These are phyloP conservation scores for Amphipyra tragopoginis DNA, from an alignment of 2,888 invertebrate genomes.

Conservation along the genomic window DNA sequence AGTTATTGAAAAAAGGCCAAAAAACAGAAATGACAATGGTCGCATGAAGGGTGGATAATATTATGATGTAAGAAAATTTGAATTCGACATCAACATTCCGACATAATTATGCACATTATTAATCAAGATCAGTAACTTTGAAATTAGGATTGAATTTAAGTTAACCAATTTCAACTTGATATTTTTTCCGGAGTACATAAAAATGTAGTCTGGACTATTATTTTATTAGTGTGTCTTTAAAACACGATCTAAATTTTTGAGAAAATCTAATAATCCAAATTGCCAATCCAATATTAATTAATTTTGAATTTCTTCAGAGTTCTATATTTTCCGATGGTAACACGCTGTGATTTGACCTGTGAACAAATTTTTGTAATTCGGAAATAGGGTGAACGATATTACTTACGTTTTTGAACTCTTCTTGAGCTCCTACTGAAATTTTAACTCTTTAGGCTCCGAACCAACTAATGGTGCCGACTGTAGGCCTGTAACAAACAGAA, in stretches of 20 bases:
- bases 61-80: constrained; percentile 15
- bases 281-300: constrained; percentile 1
- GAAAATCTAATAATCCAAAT: constrained; percentile 10
- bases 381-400: constrained; percentile 67
- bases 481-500: constrained; percentile 83
- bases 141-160: constrained; percentile 14
- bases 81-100: constrained; percentile 14
- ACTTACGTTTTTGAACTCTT: constrained; percentile 89
- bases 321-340: constrained; percentile 22
- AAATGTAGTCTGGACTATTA: not conserved
- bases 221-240: constrained; percentile 1
- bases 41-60: constrained; percentile 22
- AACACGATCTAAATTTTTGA: not conserved
- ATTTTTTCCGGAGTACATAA: constrained; percentile 8
- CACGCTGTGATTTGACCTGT: constrained; percentile 50
- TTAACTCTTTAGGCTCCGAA: constrained; percentile 85
- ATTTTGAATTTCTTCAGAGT: constrained; percentile 31
- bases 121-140: constrained; percentile 13
- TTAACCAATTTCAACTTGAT: constrained; percentile 24
- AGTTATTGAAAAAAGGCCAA: constrained; percentile 32
- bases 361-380: constrained; percentile 71
- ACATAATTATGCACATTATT: constrained; percentile 44
- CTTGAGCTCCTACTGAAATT: constrained; percentile 87
- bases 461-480: constrained; percentile 78
- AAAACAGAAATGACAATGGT: constrained; percentile 37